These are phyloP conservation scores for Tangara arthus DNA, from an alignment of 2,797 vertebrate species.

Conservation along the genomic window DNA sequence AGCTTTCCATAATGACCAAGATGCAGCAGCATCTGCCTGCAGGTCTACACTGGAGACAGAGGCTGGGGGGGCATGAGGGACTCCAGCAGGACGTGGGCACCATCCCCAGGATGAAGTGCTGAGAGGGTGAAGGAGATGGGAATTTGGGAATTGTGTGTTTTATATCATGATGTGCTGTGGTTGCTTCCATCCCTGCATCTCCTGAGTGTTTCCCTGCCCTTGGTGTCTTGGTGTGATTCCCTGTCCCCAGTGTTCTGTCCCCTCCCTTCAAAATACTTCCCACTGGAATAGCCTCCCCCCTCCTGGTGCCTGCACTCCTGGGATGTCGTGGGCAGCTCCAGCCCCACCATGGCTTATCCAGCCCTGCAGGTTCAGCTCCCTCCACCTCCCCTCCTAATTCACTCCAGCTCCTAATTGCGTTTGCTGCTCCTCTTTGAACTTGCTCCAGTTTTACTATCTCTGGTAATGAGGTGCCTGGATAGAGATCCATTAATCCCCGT, in stretches of 20 bases:
- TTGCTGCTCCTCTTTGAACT: conserved; percentile 52
- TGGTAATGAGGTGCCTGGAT: conserved; percentile 37
- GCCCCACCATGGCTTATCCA: background rate
- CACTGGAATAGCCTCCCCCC: rapidly evolving
- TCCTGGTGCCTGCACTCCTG: background rate
- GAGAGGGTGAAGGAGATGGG: background rate
- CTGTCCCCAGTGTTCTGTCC: background rate
- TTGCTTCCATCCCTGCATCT: background rate
- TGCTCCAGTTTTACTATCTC: conserved; percentile 49
- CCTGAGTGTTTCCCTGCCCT: background rate
- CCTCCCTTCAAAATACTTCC: background rate
- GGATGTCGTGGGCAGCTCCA: background rate
- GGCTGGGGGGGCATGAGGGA: rapidly evolving
- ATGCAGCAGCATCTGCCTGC: background rate
- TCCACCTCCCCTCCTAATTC: background rate
- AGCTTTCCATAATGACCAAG: background rate
- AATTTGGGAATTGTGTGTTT: background rate
- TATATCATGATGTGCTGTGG: background rate
- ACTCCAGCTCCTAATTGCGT: background rate
- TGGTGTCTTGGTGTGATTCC: background rate
- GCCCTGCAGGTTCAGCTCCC: background rate
- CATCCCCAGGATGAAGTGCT: rapidly evolving
- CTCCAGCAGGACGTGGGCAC: rapidly evolving
- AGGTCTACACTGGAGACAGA: rapidly evolving
- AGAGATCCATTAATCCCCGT: background rate